Evolutionary conservation across 2,888 invertebrate species (phyloP).

Genomic region (Nephrotoma guestfalica): DNA sequence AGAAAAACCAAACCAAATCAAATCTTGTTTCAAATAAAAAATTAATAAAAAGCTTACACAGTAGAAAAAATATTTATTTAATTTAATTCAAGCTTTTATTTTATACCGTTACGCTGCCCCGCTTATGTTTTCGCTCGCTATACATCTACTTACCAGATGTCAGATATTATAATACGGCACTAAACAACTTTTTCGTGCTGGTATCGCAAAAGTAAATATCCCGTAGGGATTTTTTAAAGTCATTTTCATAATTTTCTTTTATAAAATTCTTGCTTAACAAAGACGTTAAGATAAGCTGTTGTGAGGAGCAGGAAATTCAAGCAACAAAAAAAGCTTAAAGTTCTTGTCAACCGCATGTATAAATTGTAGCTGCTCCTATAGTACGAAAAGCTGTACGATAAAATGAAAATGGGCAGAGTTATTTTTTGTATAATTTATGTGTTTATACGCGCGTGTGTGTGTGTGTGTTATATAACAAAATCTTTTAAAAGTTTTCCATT

Average conservation of each 20-base stretch:
- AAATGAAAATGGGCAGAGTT: not conserved
- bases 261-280: not conserved
- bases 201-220: not conserved
- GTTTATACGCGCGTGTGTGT: not conserved
- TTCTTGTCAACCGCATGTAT: not conserved
- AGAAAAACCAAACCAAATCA: not conserved
- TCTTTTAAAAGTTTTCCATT: not conserved
- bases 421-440: not conserved
- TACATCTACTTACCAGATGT: too few species aligned
- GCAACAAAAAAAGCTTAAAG: not conserved
- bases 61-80: not conserved
- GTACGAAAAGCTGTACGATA: not conserved
- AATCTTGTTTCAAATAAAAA: too few species aligned
- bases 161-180: not conserved
- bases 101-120: not conserved
- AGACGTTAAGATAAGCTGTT: not conserved
- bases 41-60: not conserved
- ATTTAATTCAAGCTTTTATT: not conserved
- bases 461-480: not conserved
- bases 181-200: not conserved
- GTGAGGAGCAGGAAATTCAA: not conserved
- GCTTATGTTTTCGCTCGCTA: not conserved
- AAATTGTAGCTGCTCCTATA: not conserved
- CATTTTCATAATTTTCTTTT: not conserved
- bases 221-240: not conserved